A percentile compares a stretch with the other conserved stretches of the same genome.
These are phyloP conservation scores for Aquatica leii DNA, from an alignment of 2,888 invertebrate genomes.

Conservation along the genomic window DNA sequence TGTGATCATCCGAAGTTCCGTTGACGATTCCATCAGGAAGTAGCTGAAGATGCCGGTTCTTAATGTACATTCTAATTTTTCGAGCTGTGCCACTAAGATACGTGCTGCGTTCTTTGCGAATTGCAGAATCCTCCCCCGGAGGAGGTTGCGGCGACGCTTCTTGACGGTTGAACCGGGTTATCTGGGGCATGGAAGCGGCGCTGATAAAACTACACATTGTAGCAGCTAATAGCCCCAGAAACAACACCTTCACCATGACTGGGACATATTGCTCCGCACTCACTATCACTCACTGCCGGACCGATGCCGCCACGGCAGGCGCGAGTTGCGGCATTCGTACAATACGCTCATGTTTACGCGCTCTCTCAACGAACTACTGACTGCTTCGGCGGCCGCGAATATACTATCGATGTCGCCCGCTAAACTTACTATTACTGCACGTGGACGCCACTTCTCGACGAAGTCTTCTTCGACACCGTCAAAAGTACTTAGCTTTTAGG, in stretches of 20 bases:
- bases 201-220: constrained; percentile 59
- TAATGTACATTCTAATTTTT: constrained; percentile 85
- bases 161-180: constrained; percentile 45
- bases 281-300: constrained; percentile 52
- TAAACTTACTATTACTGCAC: constrained; percentile 44
- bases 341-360: constrained; percentile 51
- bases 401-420: constrained; percentile 56
- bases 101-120: constrained; percentile 79
- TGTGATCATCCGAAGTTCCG: constrained; percentile 81
- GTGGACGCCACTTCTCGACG: constrained; percentile 47
- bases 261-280: constrained; percentile 59
- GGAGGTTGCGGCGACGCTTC: constrained; percentile 38
- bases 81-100: constrained; percentile 81
- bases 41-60: constrained; percentile 83
- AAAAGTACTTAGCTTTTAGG: constrained; percentile 17
- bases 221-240: constrained; percentile 60
- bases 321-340: constrained; percentile 46
- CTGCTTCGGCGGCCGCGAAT: constrained; percentile 63
- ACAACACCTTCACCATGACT: constrained; percentile 63
- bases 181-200: constrained; percentile 54
- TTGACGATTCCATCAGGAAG: constrained; percentile 86
- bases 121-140: constrained; percentile 50
- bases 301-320: constrained; percentile 64
- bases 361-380: constrained; percentile 53
- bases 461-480: constrained; percentile 54